phyloP scores from a whole-genome alignment of 2,797 vertebrate species.

The Halcyon smyrnensis region DNA sequence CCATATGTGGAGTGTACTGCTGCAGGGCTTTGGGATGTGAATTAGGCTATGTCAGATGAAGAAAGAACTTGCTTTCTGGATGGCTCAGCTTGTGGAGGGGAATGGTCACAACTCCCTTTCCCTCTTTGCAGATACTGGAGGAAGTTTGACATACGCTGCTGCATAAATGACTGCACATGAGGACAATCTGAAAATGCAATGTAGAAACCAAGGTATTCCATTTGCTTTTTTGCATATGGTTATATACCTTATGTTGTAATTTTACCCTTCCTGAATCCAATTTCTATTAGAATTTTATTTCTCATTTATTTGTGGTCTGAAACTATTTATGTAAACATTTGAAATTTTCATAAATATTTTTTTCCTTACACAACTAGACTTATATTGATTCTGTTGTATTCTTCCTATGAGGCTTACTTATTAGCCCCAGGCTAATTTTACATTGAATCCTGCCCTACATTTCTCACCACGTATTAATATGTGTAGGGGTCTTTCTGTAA shows the following conservation, averaged over 20 bases:
- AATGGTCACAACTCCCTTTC: neutral
- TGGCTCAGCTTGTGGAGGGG: neutral
- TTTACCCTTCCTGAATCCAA: neutral
- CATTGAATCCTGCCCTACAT: neutral
- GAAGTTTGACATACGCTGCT: neutral
- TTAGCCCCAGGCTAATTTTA: neutral
- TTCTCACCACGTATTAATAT: neutral
- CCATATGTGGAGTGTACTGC: accelerated
- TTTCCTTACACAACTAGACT: neutral
- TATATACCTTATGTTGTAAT: neutral
- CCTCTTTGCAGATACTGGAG: neutral
- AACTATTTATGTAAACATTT: neutral
- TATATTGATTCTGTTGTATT: neutral
- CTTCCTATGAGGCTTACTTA: neutral
- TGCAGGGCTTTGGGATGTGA: neutral
- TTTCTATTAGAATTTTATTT: neutral
- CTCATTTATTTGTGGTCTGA: neutral
- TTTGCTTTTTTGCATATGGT: neutral
- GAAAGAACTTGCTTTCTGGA: neutral
- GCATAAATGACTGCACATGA: neutral
- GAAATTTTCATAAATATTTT: neutral
- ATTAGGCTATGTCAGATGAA: neutral
- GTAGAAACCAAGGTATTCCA: neutral
- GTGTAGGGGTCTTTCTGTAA: neutral
- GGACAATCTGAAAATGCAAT: neutral